Base-by-base conservation (phyloP, 2,888 invertebrate genomes). In the Aleiodes testaceus region DNA sequence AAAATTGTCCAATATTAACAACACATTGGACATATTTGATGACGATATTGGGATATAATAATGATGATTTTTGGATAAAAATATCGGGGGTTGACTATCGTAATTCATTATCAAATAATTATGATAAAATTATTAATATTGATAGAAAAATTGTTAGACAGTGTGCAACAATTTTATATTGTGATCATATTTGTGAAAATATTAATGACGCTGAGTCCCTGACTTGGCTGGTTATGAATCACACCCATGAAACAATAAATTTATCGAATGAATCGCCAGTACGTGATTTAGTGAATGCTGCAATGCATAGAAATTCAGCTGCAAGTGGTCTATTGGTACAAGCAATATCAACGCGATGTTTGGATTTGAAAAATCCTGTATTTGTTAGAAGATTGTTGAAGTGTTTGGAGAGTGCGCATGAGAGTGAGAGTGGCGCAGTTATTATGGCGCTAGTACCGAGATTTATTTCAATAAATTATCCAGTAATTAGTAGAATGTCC, bases 11-110 rank as follows among this genome's bases (percentile, higher is more conserved):
- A 0, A 85, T 92, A 67, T 86, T 95, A 55, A 92, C 92, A 3
- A 90, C 93, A 66, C 93, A 94, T 78, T 96, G 95, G 95, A 92
- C 93, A 66, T 93, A 94, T 86, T 87, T 95, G 49, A 89, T 95
- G 78, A 92, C 93, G 5, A 89, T 94, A 53, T 83, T 95, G 65
- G 93, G 93, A 81, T 93, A 92, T 85, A 91, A 92, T 22, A 91
- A 93, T 16, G 90, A 92, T 82, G 88, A 88, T 9, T 93, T 93
- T 85, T 95, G 95, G 95, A 90, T 91, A 70, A 89, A 89, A 69
- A 85, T 93, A 1, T 87, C 92, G 1, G 89, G 89, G 0, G 81
- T 75, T 20, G 53, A 52, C 7, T 65, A 49, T 70, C 2, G 20
- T 6, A 68, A 42, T 36, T 22, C 30, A 26, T 26, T 14, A n/a